Evolutionary conservation across 37 sponge, comb jelly and placozoan genomes (phyloP).

Genomic region (Diacarnus erythraeanus): DNA sequence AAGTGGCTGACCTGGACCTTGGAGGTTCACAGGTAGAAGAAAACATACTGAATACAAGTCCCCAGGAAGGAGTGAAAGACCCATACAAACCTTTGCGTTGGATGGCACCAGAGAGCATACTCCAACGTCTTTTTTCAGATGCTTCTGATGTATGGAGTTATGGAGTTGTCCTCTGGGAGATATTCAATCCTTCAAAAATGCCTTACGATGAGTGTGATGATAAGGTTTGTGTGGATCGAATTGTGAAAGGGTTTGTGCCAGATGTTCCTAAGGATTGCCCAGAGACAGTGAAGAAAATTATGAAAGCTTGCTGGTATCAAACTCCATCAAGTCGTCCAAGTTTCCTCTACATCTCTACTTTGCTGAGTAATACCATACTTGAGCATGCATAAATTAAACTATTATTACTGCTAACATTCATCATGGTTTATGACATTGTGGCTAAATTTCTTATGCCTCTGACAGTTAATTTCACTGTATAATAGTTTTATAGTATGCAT

Average conservation of each 20-base stretch:
- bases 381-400: too few relatives aligned
- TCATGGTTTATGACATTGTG: too few relatives aligned
- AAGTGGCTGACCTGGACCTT: constrained; percentile 69
- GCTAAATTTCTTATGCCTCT: too few relatives aligned
- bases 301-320: constrained; percentile 54
- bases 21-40: constrained; percentile 7
- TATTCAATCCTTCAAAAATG: constrained; percentile 29
- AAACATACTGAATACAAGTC: background rate
- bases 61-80: background rate
- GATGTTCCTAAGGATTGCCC: constrained; percentile 19
- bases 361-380: constrained; percentile 19
- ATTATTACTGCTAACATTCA: too few relatives aligned
- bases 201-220: constrained; percentile 30
- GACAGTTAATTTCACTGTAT: too few relatives aligned
- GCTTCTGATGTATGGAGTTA: constrained; percentile 67
- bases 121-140: constrained; percentile 25
- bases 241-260: constrained; percentile 14
- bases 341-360: constrained; percentile 38
- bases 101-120: constrained; percentile 61
- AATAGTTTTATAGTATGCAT: too few relatives aligned
- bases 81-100: constrained; percentile 13
- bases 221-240: background rate
- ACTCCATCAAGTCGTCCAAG: constrained; percentile 39
- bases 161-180: constrained; percentile 59
- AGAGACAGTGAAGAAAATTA: constrained; percentile 12